Percentiles rank a stretch among this genome's conserved stretches.
Evolutionary conservation across 2,888 invertebrate species (phyloP).

Genomic region (Cryptocephalus moraei): DNA sequence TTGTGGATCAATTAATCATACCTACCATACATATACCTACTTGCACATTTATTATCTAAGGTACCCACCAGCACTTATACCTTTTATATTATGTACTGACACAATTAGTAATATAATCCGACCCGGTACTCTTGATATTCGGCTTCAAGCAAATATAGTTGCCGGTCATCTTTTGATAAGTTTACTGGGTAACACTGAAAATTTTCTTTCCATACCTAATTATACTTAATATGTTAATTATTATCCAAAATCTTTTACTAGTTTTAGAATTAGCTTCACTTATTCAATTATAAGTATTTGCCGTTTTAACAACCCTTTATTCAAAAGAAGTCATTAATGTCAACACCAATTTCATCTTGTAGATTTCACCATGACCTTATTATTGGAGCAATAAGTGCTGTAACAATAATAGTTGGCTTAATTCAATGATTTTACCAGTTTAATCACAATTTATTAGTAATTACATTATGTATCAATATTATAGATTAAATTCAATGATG

Average conservation of each 20-base stretch:
- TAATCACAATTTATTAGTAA: slow-evolving; percentile 42
- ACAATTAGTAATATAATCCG: slow-evolving; percentile 53
- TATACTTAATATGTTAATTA: slow-evolving; percentile 22
- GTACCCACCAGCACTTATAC: slow-evolving; percentile 57
- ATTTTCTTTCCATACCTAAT: slow-evolving; percentile 19
- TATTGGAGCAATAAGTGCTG: slow-evolving; percentile 47
- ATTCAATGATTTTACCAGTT: slow-evolving; percentile 53
- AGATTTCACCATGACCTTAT: slow-evolving; percentile 59
- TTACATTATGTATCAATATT: slow-evolving; percentile 40
- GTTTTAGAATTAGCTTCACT: slow-evolving; percentile 28
- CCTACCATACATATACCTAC: no score
- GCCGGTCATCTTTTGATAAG: slow-evolving; percentile 58
- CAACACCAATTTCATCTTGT: slow-evolving; percentile 53
- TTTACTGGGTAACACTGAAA: slow-evolving; percentile 42
- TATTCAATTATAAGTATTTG: slow-evolving; percentile 58
- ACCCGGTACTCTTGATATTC: slow-evolving; percentile 58
- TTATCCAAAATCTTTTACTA: slow-evolving; percentile 8
- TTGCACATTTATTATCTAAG: no score
- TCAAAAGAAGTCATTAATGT: slow-evolving; percentile 55
- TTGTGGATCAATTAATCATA: no score
- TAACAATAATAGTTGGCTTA: slow-evolving; percentile 47
- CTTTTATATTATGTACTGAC: slow-evolving; percentile 68
- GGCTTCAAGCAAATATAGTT: slow-evolving; percentile 69
- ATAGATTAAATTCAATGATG: slow-evolving; percentile 57
- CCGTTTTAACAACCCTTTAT: slow-evolving; percentile 54